Conservation (phyloP, 2,113 vertebrate species). For the Chlamydotis undulata region DNA sequence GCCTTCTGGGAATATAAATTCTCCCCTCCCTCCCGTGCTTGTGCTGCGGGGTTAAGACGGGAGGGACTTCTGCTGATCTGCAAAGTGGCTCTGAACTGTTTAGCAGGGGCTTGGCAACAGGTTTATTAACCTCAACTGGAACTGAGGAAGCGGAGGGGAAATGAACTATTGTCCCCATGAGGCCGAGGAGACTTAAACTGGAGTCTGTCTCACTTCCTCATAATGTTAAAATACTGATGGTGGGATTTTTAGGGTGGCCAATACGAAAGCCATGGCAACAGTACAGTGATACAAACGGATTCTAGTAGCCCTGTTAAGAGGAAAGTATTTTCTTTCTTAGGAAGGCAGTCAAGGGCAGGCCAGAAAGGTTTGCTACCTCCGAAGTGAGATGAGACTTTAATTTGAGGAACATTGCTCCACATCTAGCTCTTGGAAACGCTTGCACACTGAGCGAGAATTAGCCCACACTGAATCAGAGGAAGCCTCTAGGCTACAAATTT, state of each 20-base stretch:
- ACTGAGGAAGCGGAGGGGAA: not conserved
- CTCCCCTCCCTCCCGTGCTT: not conserved
- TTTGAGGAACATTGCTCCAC: not conserved
- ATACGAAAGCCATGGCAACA: not conserved
- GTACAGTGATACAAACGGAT: not conserved
- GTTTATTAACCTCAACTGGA: not conserved
- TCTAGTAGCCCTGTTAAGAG: not conserved
- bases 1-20: not conserved
- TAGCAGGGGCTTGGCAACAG: not conserved
- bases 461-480: not conserved
- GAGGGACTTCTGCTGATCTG: not conserved
- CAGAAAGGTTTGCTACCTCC: not conserved
- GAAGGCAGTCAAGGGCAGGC: not conserved
- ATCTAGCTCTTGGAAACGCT: not conserved
- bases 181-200: not conserved
- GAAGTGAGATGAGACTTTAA: not conserved
- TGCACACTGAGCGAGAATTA: not conserved
- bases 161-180: accelerated
- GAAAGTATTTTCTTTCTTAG: not conserved
- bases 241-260: not conserved
- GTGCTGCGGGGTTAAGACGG: not conserved
- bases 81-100: not conserved
- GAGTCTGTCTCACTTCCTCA: not conserved
- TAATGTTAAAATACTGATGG: not conserved
- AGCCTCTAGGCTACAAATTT: not conserved